Percentiles rank a stretch among this genome's conserved stretches.
phyloP scores from a whole-genome alignment of 1,140 invertebrate genomes.

The Bombus sibiricus region DNA sequence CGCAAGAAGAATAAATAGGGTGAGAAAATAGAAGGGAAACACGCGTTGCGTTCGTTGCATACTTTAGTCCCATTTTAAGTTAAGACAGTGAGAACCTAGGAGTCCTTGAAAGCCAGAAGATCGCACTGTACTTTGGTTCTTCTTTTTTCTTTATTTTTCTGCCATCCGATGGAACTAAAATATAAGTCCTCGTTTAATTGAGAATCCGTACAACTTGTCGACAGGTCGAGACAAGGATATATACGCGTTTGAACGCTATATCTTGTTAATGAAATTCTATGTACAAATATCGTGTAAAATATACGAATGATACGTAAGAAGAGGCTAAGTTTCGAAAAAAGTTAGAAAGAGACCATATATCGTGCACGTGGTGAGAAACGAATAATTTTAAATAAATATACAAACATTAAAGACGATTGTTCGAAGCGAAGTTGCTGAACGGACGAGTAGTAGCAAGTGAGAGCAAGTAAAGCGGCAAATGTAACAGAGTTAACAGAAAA shows the following conservation, averaged over 20 bases:
- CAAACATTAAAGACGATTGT: not conserved
- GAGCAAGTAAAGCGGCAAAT: constrained; percentile 3
- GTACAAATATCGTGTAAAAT: constrained; percentile 16
- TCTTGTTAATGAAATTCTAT: not conserved
- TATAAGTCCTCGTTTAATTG: not conserved
- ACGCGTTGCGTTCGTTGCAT: constrained; percentile 32
- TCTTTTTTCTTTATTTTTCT: not conserved
- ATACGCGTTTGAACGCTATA: constrained; percentile 1
- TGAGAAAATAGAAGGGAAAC: constrained; percentile 6
- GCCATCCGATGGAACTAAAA: constrained; percentile 2
- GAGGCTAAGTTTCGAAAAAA: not conserved
- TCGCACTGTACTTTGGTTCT: not conserved
- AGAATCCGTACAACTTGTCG: constrained; percentile 14
- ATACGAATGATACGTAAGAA: not conserved
- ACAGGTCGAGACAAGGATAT: constrained; percentile 34
- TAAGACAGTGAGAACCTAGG: constrained; percentile 5
- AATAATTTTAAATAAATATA: not conserved
- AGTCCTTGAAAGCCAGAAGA: not conserved
- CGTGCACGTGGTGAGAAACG: not conserved
- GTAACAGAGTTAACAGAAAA: constrained; percentile 44
- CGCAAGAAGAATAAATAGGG: constrained; percentile 17
- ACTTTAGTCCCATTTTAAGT: constrained; percentile 37
- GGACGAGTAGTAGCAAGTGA: not conserved
- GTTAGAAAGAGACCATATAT: not conserved
- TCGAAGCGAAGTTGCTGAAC: not conserved